These are phyloP conservation scores for Babyrousa celebensis DNA, from an alignment of 2,797 vertebrate species.

Conservation along the genomic window DNA sequence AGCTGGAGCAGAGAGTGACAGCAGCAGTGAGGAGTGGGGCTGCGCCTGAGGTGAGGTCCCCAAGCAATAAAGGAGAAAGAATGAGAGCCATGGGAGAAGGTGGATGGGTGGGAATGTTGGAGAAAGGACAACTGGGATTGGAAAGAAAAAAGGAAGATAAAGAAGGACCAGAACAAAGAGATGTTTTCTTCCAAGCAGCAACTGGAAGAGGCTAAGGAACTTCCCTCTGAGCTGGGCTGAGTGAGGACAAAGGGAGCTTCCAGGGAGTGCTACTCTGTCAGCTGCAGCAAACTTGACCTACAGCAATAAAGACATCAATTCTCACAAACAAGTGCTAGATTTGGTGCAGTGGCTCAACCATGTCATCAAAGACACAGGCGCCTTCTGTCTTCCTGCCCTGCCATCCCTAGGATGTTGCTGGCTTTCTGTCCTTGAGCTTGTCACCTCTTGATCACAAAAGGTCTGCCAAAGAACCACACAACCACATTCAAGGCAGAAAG, in stretches of 20 bases:
- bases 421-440: neutral
- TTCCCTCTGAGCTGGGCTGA: neutral
- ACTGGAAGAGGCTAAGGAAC: neutral
- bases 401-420: neutral
- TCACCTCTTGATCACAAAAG: slow-evolving; percentile 45
- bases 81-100: neutral
- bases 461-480: slow-evolving; percentile 5
- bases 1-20: neutral
- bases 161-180: neutral
- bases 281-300: neutral
- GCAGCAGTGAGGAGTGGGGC: neutral
- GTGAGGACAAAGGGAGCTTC: neutral
- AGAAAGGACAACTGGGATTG: neutral
- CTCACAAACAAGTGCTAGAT: neutral
- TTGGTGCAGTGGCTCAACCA: neutral
- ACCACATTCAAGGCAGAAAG: neutral
- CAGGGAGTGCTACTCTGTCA: neutral
- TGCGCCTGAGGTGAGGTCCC: neutral
- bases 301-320: neutral
- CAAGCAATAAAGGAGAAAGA: neutral
- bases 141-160: neutral
- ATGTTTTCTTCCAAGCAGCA: neutral
- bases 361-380: neutral
- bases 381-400: neutral
- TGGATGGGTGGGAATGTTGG: neutral